Evolutionary conservation across 1,140 invertebrate genomes (phyloP).

Genomic region (Anastrepha ludens): DNA sequence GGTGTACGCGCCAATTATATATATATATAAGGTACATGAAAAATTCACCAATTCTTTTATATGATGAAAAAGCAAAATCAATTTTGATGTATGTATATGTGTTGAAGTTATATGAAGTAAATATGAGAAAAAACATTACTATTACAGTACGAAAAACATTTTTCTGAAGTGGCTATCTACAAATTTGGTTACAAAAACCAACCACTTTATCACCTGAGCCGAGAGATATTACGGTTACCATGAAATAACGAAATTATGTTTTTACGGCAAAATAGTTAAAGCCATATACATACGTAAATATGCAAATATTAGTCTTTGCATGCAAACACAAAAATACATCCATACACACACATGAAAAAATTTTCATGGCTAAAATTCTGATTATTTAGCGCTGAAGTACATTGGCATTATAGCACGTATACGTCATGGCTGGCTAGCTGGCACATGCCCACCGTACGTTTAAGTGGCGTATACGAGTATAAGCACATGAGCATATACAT

Average conservation of each 20-base stretch:
- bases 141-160: no score
- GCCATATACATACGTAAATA: not conserved
- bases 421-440: conserved; percentile 36
- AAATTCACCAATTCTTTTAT: no score
- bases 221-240: not conserved
- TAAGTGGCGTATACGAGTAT: not conserved
- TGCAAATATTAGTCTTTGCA: conserved; percentile 11
- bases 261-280: not conserved
- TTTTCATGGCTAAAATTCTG: conserved; percentile 45
- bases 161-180: no score
- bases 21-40: no score
- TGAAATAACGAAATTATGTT: not conserved
- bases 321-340: not conserved
- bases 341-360: not conserved
- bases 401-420: conserved; percentile 42
- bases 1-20: no score
- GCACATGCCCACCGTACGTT: not conserved
- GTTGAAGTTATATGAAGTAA: no score
- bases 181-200: no score
- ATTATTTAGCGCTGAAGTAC: conserved; percentile 46
- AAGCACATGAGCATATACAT: not conserved
- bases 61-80: no score
- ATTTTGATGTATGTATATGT: no score
- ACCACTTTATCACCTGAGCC: not conserved
- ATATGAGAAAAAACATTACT: no score